A percentile compares a stretch with the other conserved stretches of the same genome.
Conservation (phyloP, 2,888 invertebrate genomes). For the Drosophila subquinaria region DNA sequence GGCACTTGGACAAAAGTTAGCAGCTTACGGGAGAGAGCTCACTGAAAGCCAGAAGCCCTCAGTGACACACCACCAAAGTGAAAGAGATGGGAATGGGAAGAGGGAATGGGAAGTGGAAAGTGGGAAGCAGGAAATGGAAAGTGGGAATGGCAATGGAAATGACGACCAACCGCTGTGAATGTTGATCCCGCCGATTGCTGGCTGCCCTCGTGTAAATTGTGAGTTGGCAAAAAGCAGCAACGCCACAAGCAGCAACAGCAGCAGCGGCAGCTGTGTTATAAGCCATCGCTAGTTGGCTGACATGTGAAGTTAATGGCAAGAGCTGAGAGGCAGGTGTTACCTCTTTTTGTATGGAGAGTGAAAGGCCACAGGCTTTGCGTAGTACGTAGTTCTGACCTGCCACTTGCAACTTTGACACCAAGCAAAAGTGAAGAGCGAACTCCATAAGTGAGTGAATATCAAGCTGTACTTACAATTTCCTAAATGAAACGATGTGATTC, state of each 20-base stretch:
- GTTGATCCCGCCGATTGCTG: slow-evolving; percentile 39
- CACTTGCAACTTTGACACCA: slow-evolving; percentile 9
- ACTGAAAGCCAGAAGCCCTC: not conserved
- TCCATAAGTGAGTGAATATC: not conserved
- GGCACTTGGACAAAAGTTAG: slow-evolving; percentile 41
- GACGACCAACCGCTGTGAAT: slow-evolving; percentile 28
- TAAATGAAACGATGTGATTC: not conserved
- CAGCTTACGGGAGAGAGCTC: slow-evolving; percentile 23
- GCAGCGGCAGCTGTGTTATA: slow-evolving; percentile 6
- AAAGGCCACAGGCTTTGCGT: slow-evolving; percentile 14
- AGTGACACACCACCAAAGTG: not conserved
- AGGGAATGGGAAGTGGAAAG: not conserved
- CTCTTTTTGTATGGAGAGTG: slow-evolving; percentile 11
- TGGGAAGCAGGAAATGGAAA: too few relatives aligned
- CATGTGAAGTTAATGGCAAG: slow-evolving; percentile 23
- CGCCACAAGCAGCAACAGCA: slow-evolving; percentile 2
- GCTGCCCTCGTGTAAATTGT: slow-evolving; percentile 34
- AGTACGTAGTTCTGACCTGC: slow-evolving; percentile 2
- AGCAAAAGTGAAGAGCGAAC: not conserved
- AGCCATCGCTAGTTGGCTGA: slow-evolving; percentile 29
- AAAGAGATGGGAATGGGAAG: not conserved
- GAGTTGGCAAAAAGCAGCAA: slow-evolving; percentile 20
- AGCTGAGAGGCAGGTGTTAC: slow-evolving; percentile 11
- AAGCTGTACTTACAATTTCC: not conserved
- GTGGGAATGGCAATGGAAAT: slow-evolving; percentile 12